Evolutionary conservation across 2,888 invertebrate species (phyloP).

Genomic region (Stegana nigrithorax): DNA sequence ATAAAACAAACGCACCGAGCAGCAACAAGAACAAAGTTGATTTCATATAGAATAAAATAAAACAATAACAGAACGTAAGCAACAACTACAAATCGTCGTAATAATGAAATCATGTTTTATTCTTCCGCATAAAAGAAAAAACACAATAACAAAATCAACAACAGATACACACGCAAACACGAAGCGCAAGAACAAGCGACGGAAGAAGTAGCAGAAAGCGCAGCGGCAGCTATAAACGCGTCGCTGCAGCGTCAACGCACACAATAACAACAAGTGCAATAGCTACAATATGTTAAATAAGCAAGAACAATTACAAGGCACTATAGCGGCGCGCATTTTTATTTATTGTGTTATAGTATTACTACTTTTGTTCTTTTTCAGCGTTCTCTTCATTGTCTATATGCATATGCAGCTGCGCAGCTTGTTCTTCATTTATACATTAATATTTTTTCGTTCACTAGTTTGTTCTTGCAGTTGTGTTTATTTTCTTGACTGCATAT

Average conservation of each 20-base stretch:
- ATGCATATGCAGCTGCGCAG: neutral
- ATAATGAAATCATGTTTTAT: constrained; percentile 9
- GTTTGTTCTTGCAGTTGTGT: constrained; percentile 8
- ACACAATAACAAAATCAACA: neutral
- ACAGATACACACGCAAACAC: neutral
- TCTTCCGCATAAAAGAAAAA: constrained; percentile 9
- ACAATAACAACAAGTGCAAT: neutral
- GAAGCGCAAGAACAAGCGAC: neutral
- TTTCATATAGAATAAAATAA: neutral
- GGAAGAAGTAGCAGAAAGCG: constrained; percentile 10
- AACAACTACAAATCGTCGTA: neutral
- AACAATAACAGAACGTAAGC: neutral
- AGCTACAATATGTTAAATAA: constrained; percentile 12
- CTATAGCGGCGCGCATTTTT: neutral
- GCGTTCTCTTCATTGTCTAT: constrained; percentile 1
- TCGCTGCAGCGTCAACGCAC: neutral
- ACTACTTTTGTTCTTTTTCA: constrained; percentile 20
- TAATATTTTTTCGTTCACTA: neutral
- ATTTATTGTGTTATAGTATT: constrained; percentile 28
- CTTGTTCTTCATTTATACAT: neutral
- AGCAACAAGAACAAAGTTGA: neutral
- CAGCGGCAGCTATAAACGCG: constrained; percentile 13
- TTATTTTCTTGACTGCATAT: constrained; percentile 26
- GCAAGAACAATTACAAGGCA: constrained; percentile 1
- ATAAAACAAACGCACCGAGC: neutral